These are phyloP conservation scores for Naso thynnoides DNA, from an alignment of 2,797 vertebrate species.

Conservation along the genomic window DNA sequence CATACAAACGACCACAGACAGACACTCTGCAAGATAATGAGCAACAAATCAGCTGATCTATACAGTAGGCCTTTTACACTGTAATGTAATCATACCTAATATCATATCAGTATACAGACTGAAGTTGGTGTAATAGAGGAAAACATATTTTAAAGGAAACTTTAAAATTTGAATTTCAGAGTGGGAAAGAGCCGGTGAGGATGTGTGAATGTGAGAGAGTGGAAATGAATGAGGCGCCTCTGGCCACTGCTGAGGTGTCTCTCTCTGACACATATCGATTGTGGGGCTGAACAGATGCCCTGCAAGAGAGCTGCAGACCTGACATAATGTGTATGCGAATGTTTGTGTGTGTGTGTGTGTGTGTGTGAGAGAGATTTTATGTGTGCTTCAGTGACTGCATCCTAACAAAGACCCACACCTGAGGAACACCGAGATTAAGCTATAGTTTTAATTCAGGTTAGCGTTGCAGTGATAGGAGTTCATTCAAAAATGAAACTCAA, in stretches of 20 bases:
- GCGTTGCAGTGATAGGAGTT: neutral
- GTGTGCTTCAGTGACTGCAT: slow-evolving; percentile 25
- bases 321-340: slow-evolving; percentile 24
- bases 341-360: neutral
- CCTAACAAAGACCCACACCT: neutral
- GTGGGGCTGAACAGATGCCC: slow-evolving; percentile 40
- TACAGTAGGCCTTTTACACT: neutral
- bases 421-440: no score
- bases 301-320: slow-evolving; percentile 42
- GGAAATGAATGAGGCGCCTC: slow-evolving; percentile 45
- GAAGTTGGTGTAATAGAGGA: neutral
- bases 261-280: slow-evolving; percentile 69
- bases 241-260: slow-evolving; percentile 52
- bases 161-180: neutral
- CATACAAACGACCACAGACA: neutral
- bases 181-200: slow-evolving; percentile 20
- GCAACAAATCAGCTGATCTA: neutral
- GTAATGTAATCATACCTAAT: neutral
- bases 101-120: neutral
- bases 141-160: neutral
- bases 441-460: neutral
- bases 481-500: slow-evolving; percentile 7
- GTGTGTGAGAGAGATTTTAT: neutral
- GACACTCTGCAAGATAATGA: neutral
- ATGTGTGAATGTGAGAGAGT: slow-evolving; percentile 48